Evolutionary conservation across 2,113 vertebrate genomes (phyloP).

Genomic region (Periophthalmodon schlosseri): DNA sequence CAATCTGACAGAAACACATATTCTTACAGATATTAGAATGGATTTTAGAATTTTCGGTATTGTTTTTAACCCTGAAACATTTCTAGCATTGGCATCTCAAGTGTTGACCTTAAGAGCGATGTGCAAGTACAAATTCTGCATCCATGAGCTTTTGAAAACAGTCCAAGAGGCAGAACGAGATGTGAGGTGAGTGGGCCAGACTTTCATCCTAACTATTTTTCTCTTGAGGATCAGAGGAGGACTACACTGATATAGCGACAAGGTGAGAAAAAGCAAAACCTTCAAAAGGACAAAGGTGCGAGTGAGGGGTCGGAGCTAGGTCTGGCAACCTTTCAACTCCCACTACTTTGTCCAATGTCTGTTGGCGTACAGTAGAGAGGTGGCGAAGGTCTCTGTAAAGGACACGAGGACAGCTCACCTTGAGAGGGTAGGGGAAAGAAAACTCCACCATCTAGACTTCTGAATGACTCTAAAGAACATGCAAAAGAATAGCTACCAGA

Average conservation of each 20-base stretch:
- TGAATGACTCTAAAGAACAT: slow-evolving; percentile 40
- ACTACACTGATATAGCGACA: neutral
- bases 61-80: slow-evolving; percentile 37
- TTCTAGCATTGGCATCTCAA: slow-evolving; percentile 46
- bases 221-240: slow-evolving; percentile 7
- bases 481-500: slow-evolving; percentile 22
- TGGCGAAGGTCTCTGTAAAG: slow-evolving; percentile 27
- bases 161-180: slow-evolving; percentile 2
- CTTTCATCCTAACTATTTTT: slow-evolving; percentile 18
- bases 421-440: slow-evolving; percentile 37
- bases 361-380: slow-evolving; percentile 19
- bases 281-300: slow-evolving; percentile 19
- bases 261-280: slow-evolving; percentile 16
- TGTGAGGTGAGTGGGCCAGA: slow-evolving; percentile 10
- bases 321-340: slow-evolving; percentile 45
- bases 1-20: too few species aligned
- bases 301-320: slow-evolving; percentile 11
- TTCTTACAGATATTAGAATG: too few species aligned
- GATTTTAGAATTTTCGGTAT: neutral
- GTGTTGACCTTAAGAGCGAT: slow-evolving; percentile 40
- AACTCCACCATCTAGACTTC: slow-evolving; percentile 32
- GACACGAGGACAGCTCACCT: slow-evolving; percentile 48
- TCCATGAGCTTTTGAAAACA: slow-evolving; percentile 4
- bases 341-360: slow-evolving; percentile 38
- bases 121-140: slow-evolving; percentile 35